phyloP scores from a whole-genome alignment of 2,797 vertebrate genomes.

The Lophotriccus pileatus region DNA sequence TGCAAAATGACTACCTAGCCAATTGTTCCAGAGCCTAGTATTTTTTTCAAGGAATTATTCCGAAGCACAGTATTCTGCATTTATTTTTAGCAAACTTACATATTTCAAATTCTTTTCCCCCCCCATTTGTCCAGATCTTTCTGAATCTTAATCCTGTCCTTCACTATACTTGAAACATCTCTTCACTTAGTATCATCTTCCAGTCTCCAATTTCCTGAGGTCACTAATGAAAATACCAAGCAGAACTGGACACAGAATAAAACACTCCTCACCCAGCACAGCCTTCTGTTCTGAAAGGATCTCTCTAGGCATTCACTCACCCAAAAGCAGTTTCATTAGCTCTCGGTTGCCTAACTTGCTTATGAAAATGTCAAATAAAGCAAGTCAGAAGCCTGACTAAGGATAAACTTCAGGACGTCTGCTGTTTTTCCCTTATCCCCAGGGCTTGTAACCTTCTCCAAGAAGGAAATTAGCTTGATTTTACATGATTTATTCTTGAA shows the following conservation, averaged over 20 bases:
- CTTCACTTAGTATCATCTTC: background rate
- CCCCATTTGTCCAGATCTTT: background rate
- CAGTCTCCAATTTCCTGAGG: background rate
- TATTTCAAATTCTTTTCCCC: background rate
- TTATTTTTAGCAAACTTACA: background rate
- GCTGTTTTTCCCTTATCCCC: slow-evolving; percentile 24
- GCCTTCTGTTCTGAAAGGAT: background rate
- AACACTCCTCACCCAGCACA: background rate
- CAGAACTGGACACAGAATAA: background rate
- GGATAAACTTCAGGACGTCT: background rate
- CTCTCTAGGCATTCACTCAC: slow-evolving; percentile 11
- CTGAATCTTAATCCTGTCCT: background rate
- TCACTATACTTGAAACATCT: background rate
- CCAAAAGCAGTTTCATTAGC: slow-evolving; percentile 27
- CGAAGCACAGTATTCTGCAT: background rate
- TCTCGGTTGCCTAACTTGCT: slow-evolving; percentile 26
- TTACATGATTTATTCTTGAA: slow-evolving; percentile 23
- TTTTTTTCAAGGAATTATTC: background rate
- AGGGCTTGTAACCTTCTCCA: slow-evolving; percentile 30
- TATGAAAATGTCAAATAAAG: slow-evolving; percentile 43
- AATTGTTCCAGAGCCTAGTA: slow-evolving; percentile 24
- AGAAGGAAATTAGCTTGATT: slow-evolving; percentile 32
- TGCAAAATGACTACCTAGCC: slow-evolving; percentile 45
- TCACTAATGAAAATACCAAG: background rate
- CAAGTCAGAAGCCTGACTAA: slow-evolving; percentile 32